Evolutionary conservation across 2,797 vertebrate genomes (phyloP), one percentile per base, ranked within the genome.

Genomic region (Borostomias antarcticus): DNA sequence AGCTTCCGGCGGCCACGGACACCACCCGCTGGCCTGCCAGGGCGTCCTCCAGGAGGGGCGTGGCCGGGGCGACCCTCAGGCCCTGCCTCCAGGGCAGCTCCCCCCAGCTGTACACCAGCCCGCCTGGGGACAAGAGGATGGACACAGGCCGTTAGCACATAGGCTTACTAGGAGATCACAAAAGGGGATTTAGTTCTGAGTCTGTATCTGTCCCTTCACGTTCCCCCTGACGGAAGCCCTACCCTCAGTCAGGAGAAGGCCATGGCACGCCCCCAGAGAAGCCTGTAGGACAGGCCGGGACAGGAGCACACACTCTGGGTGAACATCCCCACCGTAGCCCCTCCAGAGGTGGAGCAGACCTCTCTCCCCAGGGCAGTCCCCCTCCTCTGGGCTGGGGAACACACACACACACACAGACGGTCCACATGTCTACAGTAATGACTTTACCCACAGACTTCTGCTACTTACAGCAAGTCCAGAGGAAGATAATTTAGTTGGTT

Each of bases 101-200:
- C 35, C 97, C 97, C 3, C 96, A 97, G 60, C 94, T 96, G 86
- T 95, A 98, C 58, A 99, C 96, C n/a, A 91, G 89, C 63, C 96
- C 95, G 77, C 92, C 97, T 98, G 78, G 58, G 17, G 58, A 28
- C 74, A 26, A 37, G 13, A 28, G 30, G 33, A 17, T 13, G 25
- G 4, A 15, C 23, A 40, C 10, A 40, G 23, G 10, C 3, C 1
- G 40, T n/a, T 45, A n/a, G 23, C 6, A 10, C 19, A 51, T 25
- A 23, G 13, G 50, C 23, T 11, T 4, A 52, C 23, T 52, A 21
- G 2, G 7, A 11, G 19, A 15, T 25, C n/a, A n/a, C n/a, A n/a
- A n/a, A n/a, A n/a, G n/a, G n/a, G n/a, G 50, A 26, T 25, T 13
- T 10, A 52, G 5, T 10, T 25, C 9, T 23, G 50, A 26, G 50